Evolutionary conservation across 2,888 invertebrate genomes (phyloP), one percentile per base, ranked within the genome.

Genomic region (Aquatica leii): DNA sequence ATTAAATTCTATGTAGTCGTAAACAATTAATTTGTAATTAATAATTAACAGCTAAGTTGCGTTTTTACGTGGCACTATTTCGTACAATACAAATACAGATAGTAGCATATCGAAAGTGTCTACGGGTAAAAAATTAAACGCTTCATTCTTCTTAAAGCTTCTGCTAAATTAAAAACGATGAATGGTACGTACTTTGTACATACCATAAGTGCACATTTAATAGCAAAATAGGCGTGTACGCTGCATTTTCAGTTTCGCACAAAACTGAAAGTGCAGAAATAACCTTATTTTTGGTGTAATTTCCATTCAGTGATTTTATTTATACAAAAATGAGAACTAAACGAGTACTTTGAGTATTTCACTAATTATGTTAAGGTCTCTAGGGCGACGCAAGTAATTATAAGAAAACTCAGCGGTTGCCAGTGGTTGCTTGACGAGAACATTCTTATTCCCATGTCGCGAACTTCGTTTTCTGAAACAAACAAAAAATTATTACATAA

Each of bases 221-320:
- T 54, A 59, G 63, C 59, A 63, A 63, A 63, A 59, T 63, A 63
- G 58, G 41, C 54, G 15, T 21, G 24, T 2, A 17, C 54, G 18
- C 50, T 63, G 58, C 53, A 31, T 63, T 59, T 48, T 35, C 37
- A 49, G 59, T 59, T 58, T 35, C 46, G 15, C 11, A 15, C 31
- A 41, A 56, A 58, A 53, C 52, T 57, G 57, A 34, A 57, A 57
- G 57, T 49, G 24, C 34, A 61, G 56, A 41, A 49, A 24, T 15
- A 34, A 14, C 17, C 41, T 54, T 37, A 60, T 65, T 55, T 64
- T 77, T 78, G 78, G 78, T 79, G 78, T 78, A 73, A 76, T 75
- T 52, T 75, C 77, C 77, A 77, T 77, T 72, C 76, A 79, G 79
- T 78, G 78, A 78, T 72, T 75, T 71, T 64, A 71, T 68, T 71